These are phyloP conservation scores for Ormyrus pomaceus DNA, from an alignment of 2,888 invertebrate genomes.

Conservation along the genomic window DNA sequence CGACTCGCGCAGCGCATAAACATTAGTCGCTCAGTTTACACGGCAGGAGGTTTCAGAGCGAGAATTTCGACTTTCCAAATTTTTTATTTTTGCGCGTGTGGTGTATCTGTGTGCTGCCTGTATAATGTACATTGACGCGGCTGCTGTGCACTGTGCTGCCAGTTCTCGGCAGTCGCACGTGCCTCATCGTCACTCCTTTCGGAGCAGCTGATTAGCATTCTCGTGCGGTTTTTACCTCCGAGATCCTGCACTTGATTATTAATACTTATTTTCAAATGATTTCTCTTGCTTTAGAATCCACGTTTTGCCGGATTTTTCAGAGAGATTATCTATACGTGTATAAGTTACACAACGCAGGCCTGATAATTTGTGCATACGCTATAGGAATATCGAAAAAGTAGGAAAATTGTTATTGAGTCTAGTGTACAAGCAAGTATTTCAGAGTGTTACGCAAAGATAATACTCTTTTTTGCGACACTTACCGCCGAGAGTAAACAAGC, in stretches of 20 bases:
- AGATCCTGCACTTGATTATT: no score
- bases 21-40: no score
- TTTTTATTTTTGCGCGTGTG: not conserved
- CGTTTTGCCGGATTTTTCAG: not conserved
- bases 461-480: constrained; percentile 9
- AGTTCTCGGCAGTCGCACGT: no score
- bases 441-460: constrained; percentile 36
- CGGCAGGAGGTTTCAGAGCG: no score
- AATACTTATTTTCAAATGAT: no score
- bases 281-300: no score
- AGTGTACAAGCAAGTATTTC: not conserved
- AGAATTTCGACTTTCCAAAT: not conserved
- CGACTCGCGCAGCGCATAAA: no score
- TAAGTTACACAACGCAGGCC: not conserved
- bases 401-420: constrained; percentile 33
- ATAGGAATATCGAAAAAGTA: constrained; percentile 5
- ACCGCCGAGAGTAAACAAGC: not conserved
- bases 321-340: not conserved
- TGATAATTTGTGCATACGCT: not conserved
- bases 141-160: no score
- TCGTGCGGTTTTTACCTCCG: not conserved
- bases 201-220: not conserved
- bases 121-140: no score
- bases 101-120: not conserved
- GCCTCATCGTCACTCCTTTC: no score